phyloP scores from a whole-genome alignment of 1,140 invertebrate genomes.

The Aradophagus sp. region DNA sequence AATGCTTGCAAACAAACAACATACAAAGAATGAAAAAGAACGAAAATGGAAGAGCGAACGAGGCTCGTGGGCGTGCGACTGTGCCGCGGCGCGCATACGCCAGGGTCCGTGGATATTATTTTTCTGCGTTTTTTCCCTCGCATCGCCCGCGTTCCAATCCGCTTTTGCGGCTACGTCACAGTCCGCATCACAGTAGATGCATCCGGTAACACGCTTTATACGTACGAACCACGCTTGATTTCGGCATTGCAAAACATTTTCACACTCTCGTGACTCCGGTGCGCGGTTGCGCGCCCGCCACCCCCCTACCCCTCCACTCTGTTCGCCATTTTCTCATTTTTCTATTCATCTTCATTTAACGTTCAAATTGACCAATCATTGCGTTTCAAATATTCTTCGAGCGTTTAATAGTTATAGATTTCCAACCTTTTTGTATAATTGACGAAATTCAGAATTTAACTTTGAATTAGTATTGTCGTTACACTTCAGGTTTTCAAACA shows the following conservation, averaged over 20 bases:
- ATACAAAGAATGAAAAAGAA: conserved; percentile 41
- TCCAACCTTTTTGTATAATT: conserved; percentile 16
- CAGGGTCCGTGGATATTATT: conserved; percentile 40
- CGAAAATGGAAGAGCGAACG: conserved; percentile 29
- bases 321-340: conserved; percentile 28
- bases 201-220: conserved; percentile 69
- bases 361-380: conserved; percentile 35
- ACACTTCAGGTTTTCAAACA: no score
- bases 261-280: conserved; percentile 70
- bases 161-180: conserved; percentile 67
- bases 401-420: no score
- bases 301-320: conserved; percentile 7
- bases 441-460: no score
- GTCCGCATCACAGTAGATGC: conserved; percentile 63
- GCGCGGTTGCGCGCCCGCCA: conserved; percentile 29
- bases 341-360: conserved; percentile 32
- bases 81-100: not conserved
- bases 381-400: not conserved
- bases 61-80: not conserved
- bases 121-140: conserved; percentile 46
- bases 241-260: conserved; percentile 74
- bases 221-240: conserved; percentile 67
- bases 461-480: no score
- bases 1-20: conserved; percentile 32
- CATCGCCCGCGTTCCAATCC: conserved; percentile 64